Evolutionary conservation across 2,888 invertebrate genomes (phyloP), one percentile per base, ranked within the genome.

Genomic region (Notodonta ziczac): DNA sequence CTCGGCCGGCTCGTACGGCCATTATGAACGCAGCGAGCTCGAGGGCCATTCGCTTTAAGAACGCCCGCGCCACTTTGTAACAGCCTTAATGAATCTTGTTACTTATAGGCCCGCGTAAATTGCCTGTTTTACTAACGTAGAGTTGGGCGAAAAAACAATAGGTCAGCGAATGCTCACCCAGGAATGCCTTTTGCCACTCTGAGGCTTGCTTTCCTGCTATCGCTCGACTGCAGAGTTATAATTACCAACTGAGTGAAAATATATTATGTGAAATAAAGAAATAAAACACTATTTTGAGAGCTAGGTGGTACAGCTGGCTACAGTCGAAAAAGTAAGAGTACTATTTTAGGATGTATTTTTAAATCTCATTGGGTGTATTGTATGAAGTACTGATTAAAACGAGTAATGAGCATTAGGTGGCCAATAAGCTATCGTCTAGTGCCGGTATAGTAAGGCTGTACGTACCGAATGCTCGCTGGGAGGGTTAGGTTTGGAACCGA

Each of bases 1-100:
- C 88, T 86, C 86, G 87, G 85, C 86, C 89, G 82, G 82, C 88
- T 88, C 89, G 87, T 87, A 89, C 87, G 87, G 83, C 88, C 89
- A 90, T 93, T 93, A 93, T 91, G 91, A 91, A 87, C 80, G 90
- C 88, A 89, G 91, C 90, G 88, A 89, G 87, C 92, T 93, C 87
- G 87, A 93, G 92, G 86, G 92, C 91, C 91, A 93, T 93, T 93
- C 92, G 90, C 91, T 93, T 91, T 91, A 93, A 93, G 93, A 92
- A 91, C 91, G 90, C 85, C 87, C 82, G 90, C 86, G 89, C 91
- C 89, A 93, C 93, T 93, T 92, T 93, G 93, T 93, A 92, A 92
- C 90, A 83, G 85, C 88, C 87, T 90, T 93, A 93, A 93, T 93
- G 91, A 93, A 93, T 92, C 91, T 91, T 88, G 92, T 92, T 93